Conservation (phyloP, 1,140 invertebrate species). For the Archivesica marissinica region DNA sequence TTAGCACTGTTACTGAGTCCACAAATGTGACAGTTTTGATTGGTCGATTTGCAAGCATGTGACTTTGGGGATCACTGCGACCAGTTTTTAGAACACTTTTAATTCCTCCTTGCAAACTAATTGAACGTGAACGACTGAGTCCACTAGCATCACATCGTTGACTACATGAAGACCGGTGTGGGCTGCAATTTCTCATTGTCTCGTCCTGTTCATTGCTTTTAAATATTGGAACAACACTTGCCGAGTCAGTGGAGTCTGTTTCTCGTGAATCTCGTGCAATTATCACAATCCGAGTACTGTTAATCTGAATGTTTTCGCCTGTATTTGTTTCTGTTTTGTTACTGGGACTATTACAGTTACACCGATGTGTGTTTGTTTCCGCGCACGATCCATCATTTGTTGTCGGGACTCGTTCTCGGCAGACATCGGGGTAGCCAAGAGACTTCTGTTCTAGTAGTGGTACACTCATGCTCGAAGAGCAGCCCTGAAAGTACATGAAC, state of each 20-base stretch:
- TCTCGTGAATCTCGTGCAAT: background rate
- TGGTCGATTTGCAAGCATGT: constrained; percentile 52
- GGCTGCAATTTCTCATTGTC: background rate
- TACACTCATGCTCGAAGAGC: constrained; percentile 34
- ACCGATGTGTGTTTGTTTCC: background rate
- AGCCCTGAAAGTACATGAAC: constrained; percentile 30
- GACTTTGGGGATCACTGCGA: constrained; percentile 3
- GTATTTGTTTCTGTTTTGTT: background rate
- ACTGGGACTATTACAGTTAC: background rate
- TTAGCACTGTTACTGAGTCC: constrained; percentile 50
- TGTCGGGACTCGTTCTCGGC: background rate
- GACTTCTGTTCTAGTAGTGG: background rate
- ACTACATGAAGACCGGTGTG: background rate
- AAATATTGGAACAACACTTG: constrained; percentile 8
- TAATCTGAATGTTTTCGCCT: constrained; percentile 5
- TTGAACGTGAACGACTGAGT: background rate
- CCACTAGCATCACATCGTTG: background rate
- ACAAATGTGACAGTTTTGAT: constrained; percentile 61
- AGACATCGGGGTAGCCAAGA: background rate
- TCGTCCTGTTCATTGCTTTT: background rate
- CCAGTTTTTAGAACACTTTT: constrained; percentile 55
- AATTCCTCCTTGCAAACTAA: constrained; percentile 37
- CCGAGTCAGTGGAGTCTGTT: background rate
- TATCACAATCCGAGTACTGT: constrained; percentile 33
- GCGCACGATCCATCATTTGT: background rate